Conservation (phyloP, 2,797 vertebrate genomes). For the Cephalopachus bancanus region DNA sequence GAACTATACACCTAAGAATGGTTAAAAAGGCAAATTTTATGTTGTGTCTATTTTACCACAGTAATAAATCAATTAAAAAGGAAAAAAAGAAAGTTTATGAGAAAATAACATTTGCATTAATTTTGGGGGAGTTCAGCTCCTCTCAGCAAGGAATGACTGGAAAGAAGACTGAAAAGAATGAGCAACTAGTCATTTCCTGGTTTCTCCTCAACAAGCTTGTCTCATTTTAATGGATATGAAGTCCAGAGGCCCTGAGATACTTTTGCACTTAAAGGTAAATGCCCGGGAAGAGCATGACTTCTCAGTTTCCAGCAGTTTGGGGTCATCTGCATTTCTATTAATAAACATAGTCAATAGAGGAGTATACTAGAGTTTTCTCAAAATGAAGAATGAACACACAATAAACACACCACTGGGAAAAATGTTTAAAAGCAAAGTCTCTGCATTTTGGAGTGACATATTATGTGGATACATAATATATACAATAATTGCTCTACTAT, state of each 20-base stretch:
- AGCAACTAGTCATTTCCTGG: background rate
- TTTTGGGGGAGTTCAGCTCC: background rate
- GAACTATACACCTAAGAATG: too few species aligned
- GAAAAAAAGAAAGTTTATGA: background rate
- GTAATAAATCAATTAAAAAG: too few species aligned
- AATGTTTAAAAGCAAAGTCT: conserved; percentile 61
- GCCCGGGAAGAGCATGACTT: conserved; percentile 43
- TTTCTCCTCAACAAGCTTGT: background rate
- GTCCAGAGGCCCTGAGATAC: conserved; percentile 42
- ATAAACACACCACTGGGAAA: conserved; percentile 19
- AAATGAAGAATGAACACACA: conserved; percentile 67
- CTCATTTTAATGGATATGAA: conserved; percentile 54
- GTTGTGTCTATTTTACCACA: too few species aligned
- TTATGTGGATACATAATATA: conserved; percentile 57
- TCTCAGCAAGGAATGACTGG: background rate
- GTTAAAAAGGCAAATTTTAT: too few species aligned
- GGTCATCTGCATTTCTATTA: background rate
- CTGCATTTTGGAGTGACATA: conserved; percentile 67
- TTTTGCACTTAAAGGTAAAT: conserved; percentile 54
- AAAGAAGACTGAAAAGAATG: conserved; percentile 1
- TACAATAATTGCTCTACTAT: conserved; percentile 55
- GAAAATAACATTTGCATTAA: background rate
- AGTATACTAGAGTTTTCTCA: conserved; percentile 52
- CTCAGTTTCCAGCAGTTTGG: background rate
- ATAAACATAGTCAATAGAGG: conserved; percentile 26